Conservation (phyloP, 2,888 invertebrate genomes). For the Hypsopygia costalis region DNA sequence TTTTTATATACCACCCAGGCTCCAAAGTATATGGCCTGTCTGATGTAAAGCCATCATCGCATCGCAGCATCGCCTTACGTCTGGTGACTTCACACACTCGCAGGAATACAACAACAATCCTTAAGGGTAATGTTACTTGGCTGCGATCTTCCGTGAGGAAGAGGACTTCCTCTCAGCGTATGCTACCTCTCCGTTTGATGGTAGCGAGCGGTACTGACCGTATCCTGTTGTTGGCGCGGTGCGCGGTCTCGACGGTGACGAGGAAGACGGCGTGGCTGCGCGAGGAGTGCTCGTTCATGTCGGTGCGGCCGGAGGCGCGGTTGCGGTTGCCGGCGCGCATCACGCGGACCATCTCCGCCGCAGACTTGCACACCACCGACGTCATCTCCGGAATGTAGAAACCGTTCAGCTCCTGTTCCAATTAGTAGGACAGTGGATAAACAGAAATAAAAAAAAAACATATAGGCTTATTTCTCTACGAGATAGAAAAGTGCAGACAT, state of each 20-base stretch:
- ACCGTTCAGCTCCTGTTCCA: conserved; percentile 84
- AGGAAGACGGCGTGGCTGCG: conserved; percentile 99
- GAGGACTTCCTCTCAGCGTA: too few relatives aligned
- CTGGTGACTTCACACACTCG: neutral
- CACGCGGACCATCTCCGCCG: conserved; percentile 95
- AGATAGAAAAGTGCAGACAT: too few relatives aligned
- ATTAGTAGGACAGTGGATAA: too few relatives aligned
- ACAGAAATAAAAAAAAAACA: too few relatives aligned
- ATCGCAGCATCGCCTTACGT: neutral
- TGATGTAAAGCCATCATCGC: neutral
- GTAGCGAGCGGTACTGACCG: conserved; percentile 47
- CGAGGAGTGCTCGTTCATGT: conserved; percentile 99
- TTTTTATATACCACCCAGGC: neutral
- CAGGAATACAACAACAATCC: conserved; percentile 1
- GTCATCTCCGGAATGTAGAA: conserved; percentile 98
- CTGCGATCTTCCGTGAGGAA: too few relatives aligned
- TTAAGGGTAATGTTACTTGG: too few relatives aligned
- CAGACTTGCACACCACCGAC: conserved; percentile 96
- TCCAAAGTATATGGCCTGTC: too few relatives aligned
- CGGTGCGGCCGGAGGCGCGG: conserved; percentile 96
- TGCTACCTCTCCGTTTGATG: too few relatives aligned
- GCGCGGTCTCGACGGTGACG: conserved; percentile 95
- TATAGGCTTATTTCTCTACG: too few relatives aligned
- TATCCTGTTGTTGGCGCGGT: conserved; percentile 62
- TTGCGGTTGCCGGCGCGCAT: conserved; percentile 97